phyloP scores from a whole-genome alignment of 2,888 invertebrate species.

The Lasioglossum villosulum region DNA sequence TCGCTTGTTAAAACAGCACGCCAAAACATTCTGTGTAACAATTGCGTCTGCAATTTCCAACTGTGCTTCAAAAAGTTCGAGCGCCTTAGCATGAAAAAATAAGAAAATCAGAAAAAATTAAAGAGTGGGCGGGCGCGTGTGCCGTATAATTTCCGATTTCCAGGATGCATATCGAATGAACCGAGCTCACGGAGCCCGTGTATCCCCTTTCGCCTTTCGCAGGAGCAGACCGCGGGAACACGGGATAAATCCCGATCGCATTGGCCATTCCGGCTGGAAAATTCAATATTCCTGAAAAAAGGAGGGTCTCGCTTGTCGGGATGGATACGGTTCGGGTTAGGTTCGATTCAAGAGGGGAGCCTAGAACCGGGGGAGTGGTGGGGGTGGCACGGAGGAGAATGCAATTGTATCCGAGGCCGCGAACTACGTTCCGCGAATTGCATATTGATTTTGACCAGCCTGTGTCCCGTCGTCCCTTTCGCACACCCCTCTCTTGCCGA shows the following conservation, averaged over 20 bases:
- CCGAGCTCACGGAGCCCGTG: conserved; percentile 28
- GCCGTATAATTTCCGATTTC: conserved; percentile 63
- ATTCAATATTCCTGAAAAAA: conserved; percentile 69
- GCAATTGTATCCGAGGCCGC: conserved; percentile 69
- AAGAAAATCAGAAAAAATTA: not conserved
- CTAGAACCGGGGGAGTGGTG: not conserved
- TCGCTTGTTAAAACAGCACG: too few species aligned
- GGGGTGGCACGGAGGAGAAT: conserved; percentile 27
- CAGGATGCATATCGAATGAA: conserved; percentile 50
- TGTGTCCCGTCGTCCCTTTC: not conserved
- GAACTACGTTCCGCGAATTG: conserved; percentile 71
- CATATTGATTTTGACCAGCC: conserved; percentile 69
- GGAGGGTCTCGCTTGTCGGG: conserved; percentile 34
- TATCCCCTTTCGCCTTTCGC: not conserved
- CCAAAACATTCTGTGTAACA: not conserved
- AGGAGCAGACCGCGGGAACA: conserved; percentile 34
- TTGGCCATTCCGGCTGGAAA: conserved; percentile 64
- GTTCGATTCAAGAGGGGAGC: conserved; percentile 36
- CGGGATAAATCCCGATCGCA: conserved; percentile 68
- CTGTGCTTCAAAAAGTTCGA: not conserved
- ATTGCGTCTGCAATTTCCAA: too few species aligned
- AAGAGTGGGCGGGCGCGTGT: conserved; percentile 21
- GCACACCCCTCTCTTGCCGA: not conserved
- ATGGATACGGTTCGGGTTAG: conserved; percentile 48
- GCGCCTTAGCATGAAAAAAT: not conserved